Evolutionary conservation across 2,888 invertebrate species (phyloP), one percentile per base, ranked within the genome.

Genomic region (Cheilosia soror): DNA sequence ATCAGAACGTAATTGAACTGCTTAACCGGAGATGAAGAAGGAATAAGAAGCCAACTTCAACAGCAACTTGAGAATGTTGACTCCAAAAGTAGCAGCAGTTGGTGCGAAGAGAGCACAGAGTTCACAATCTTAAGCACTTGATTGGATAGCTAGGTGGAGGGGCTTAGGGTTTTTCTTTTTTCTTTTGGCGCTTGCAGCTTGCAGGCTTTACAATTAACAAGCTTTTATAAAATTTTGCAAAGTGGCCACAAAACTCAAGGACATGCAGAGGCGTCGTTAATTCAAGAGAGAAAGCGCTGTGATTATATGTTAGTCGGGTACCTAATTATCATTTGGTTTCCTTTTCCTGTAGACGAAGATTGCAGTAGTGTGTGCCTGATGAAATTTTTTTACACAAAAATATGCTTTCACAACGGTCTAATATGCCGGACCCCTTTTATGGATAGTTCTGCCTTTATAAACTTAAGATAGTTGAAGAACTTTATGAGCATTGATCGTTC

Each of bases 1-100:
- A 84, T 84, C 63, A 62, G 58, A 78, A 71, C 44, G 31, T 77
- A 81, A 76, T 76, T 76, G 81, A 81, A 81, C 72, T 72, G 72
- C 77, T 82, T 62, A 62, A 55, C 42, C 42, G n/a, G 44, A 20
- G 25, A n/a, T 58, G 71, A 53, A 77, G 37, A 63, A 58, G 63
- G 7, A 42, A 47, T 75, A 58, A 75, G 47, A 75, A 75, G 68
- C 69, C 31, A 76, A 65, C 76, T 81, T 76, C 62, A 81, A 44
- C 13, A 27, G 51, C 31, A 33, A 65, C 76, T 81, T 51, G 25
- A 81, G 69, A 58, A 68, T 71, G 63, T 81, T 68, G 71, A 82
- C 60, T 71, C 49, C 53, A 11, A 71, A 27, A 71, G 75, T 11
- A 75, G 57, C 65, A 76, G 40, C 65, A 68, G 40, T 20, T 40